phyloP scores from a whole-genome alignment of 2,113 vertebrate genomes.

The Conger conger region DNA sequence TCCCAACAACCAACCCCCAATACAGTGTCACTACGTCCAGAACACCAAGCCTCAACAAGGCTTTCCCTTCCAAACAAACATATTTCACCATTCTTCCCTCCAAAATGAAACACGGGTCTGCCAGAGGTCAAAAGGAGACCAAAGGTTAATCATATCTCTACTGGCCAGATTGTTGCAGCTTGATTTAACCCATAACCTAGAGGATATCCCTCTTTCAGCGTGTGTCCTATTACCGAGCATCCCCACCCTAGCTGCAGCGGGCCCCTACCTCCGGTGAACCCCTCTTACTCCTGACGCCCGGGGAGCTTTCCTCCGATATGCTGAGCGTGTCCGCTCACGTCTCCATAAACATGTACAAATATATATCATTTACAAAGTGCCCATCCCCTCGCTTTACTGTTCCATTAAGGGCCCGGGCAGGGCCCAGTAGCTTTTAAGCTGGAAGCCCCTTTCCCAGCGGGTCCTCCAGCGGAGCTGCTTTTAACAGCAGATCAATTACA shows the following conservation, averaged over 20 bases:
- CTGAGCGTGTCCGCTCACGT: background rate
- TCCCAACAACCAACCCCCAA: background rate
- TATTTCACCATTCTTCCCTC: background rate
- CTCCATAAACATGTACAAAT: slow-evolving; percentile 9
- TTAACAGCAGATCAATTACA: slow-evolving; percentile 25
- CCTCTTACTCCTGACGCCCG: background rate
- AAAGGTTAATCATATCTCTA: background rate
- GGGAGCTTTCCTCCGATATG: background rate
- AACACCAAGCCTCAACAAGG: background rate
- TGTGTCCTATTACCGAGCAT: background rate
- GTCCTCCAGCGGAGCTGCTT: slow-evolving; percentile 1
- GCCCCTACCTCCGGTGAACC: background rate
- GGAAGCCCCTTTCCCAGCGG: slow-evolving; percentile 1
- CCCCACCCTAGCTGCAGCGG: background rate
- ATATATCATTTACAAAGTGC: slow-evolving; percentile 14
- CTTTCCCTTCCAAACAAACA: background rate
- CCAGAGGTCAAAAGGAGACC: background rate
- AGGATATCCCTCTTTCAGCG: background rate
- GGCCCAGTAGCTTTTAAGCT: slow-evolving; percentile 18
- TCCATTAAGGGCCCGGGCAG: slow-evolving; percentile 22
- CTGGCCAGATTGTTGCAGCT: background rate
- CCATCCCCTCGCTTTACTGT: background rate
- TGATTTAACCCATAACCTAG: background rate
- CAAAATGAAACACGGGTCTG: background rate
- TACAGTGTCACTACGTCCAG: too few relatives aligned